Evolutionary conservation across 2,888 invertebrate species (phyloP).

Genomic region (Tenthredo mesomela): DNA sequence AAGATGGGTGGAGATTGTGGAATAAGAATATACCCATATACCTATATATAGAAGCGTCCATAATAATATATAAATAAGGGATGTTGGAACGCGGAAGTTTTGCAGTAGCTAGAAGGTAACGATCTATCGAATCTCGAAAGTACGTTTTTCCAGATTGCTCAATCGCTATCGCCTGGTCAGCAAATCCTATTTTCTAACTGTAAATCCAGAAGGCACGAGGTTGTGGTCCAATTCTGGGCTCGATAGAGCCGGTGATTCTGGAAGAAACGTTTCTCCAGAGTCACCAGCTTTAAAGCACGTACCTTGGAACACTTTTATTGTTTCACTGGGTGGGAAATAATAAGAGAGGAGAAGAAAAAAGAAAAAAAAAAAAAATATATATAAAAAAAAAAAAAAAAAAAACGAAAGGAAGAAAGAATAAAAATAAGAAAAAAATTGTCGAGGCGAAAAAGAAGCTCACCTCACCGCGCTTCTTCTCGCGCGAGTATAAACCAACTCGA

Average conservation of each 20-base stretch:
- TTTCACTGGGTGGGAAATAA: slow-evolving; percentile 11
- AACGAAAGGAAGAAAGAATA: background rate
- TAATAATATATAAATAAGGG: slow-evolving; percentile 2
- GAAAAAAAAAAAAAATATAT: background rate
- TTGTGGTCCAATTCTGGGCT: slow-evolving; percentile 4
- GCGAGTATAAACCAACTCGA: slow-evolving; percentile 15
- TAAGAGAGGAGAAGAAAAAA: background rate
- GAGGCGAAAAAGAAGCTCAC: background rate
- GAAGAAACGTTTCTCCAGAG: slow-evolving; percentile 11
- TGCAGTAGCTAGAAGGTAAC: background rate
- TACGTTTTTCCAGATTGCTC: slow-evolving; percentile 33
- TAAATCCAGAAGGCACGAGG: slow-evolving; percentile 12
- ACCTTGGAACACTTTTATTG: background rate
- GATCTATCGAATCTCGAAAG: background rate
- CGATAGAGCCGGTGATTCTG: background rate
- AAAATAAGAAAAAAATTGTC: background rate
- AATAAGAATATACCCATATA: background rate
- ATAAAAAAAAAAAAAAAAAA: background rate
- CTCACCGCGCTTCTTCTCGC: background rate
- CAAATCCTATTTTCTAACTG: slow-evolving; percentile 21
- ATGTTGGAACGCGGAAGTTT: background rate
- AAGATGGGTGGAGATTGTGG: too few relatives aligned
- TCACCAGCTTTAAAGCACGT: slow-evolving; percentile 34
- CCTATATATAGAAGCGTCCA: background rate
- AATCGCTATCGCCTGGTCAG: slow-evolving; percentile 27